Percentiles rank a stretch among this genome's conserved stretches.
Conservation (phyloP, 1,140 invertebrate genomes). For the Drosophila mojavensis region DNA sequence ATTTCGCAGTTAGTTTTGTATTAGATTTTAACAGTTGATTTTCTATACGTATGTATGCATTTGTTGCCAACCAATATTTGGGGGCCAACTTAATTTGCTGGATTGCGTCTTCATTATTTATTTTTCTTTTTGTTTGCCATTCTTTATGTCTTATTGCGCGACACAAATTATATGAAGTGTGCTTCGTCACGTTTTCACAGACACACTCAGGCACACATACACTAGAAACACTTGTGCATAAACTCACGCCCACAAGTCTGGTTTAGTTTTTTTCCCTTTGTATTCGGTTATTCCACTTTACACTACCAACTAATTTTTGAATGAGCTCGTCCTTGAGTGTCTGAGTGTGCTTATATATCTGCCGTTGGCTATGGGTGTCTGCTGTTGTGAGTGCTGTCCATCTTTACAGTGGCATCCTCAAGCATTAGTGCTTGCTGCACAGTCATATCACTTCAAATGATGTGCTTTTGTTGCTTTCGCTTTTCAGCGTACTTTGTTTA, state of each 20-base stretch:
- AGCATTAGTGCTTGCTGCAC: constrained; percentile 1
- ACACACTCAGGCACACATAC: background rate
- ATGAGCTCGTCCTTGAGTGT: constrained; percentile 49
- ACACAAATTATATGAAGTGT: constrained; percentile 69
- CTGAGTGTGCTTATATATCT: background rate
- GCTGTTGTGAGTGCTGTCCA: background rate
- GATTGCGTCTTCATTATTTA: constrained; percentile 28
- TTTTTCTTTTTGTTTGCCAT: constrained; percentile 7
- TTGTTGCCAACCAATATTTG: constrained; percentile 5
- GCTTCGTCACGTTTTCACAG: constrained; percentile 49
- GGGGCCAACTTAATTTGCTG: constrained; percentile 19
- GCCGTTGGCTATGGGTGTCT: background rate
- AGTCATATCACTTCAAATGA: constrained; percentile 4
- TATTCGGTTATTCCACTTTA: constrained; percentile 44
- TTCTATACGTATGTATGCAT: background rate
- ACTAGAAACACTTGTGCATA: constrained; percentile 13
- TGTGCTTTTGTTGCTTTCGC: constrained; percentile 10
- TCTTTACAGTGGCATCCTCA: constrained; percentile 34
- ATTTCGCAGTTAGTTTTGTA: background rate
- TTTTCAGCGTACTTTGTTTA: background rate
- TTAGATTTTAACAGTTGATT: constrained; percentile 25
- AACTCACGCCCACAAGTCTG: constrained; percentile 43
- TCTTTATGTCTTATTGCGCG: constrained; percentile 53
- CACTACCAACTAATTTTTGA: constrained; percentile 57
- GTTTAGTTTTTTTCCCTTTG: constrained; percentile 45